A percentile compares a stretch with the other conserved stretches of the same genome.
phyloP scores from a whole-genome alignment of 2,113 vertebrate species.

The Orientallactaga bullata region DNA sequence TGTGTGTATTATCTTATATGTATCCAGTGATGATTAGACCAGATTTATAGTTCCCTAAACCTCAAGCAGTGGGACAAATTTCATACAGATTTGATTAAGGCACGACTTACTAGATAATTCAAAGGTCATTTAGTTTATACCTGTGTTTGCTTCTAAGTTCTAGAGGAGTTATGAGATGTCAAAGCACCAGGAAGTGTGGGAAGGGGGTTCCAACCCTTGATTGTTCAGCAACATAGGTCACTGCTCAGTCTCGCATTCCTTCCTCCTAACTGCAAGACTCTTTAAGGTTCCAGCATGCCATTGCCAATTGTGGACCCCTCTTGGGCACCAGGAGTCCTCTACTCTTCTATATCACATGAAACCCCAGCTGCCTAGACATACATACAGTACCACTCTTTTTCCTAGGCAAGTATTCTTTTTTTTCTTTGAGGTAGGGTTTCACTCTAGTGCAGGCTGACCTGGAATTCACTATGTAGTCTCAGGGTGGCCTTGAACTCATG shows the following conservation, averaged over 20 bases:
- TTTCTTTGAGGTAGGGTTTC: no score
- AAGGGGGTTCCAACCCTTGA: neutral
- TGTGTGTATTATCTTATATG: neutral
- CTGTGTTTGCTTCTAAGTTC: neutral
- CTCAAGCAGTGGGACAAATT: neutral
- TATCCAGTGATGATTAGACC: neutral
- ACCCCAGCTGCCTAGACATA: neutral
- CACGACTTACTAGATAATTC: neutral
- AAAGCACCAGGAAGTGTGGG: neutral
- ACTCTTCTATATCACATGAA: neutral
- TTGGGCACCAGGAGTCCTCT: neutral
- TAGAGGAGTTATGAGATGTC: neutral
- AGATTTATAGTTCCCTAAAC: slow-evolving; percentile 18
- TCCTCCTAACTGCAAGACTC: neutral
- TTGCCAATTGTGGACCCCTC: neutral
- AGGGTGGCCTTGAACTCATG: no score
- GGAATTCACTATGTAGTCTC: no score
- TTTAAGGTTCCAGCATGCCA: neutral
- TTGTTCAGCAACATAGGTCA: neutral
- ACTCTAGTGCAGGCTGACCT: no score
- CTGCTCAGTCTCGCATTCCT: neutral
- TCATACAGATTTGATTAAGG: neutral
- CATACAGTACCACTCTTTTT: neutral
- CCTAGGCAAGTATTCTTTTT: no score
- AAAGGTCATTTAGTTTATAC: neutral